These are phyloP conservation scores for Nemoura dubitans DNA, from an alignment of 2,888 invertebrate genomes.

Conservation along the genomic window DNA sequence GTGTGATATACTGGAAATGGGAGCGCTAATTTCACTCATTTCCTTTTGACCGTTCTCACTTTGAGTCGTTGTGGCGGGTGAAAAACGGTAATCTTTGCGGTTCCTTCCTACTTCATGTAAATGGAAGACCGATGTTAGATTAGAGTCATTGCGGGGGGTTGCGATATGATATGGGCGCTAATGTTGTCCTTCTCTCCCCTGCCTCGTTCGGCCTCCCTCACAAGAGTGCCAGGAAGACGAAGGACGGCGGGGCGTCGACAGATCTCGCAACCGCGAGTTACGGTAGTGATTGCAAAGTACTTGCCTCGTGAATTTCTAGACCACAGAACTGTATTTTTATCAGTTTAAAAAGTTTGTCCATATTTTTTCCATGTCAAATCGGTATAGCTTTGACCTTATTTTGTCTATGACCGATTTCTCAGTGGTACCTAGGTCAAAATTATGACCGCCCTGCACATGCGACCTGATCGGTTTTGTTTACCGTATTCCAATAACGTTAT, in stretches of 20 bases:
- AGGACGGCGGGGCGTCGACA: not conserved
- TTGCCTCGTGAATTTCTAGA: not conserved
- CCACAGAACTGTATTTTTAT: not conserved
- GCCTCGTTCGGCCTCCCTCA: not conserved
- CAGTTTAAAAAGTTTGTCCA: not conserved
- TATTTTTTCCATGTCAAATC: not conserved
- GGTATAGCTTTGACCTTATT: not conserved
- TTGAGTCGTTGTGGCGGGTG: not conserved
- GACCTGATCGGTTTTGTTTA: not conserved
- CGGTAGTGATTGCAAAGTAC: not conserved
- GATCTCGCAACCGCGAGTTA: not conserved
- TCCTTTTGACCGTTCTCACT: constrained; percentile 7
- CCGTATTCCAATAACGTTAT: not conserved
- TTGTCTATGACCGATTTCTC: not conserved
- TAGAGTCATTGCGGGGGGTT: not conserved
- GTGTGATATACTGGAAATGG: not conserved
- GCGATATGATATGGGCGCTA: not conserved
- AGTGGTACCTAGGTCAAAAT: constrained; percentile 12
- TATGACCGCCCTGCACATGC: not conserved
- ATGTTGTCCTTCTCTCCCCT: not conserved
- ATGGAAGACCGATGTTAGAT: not conserved
- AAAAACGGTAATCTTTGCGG: not conserved
- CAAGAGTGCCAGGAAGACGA: too few relatives aligned
- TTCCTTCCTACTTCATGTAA: not conserved
- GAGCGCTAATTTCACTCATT: not conserved